Base-by-base conservation (phyloP, 1,140 invertebrate species). In the Ostrea denselamellosa region DNA sequence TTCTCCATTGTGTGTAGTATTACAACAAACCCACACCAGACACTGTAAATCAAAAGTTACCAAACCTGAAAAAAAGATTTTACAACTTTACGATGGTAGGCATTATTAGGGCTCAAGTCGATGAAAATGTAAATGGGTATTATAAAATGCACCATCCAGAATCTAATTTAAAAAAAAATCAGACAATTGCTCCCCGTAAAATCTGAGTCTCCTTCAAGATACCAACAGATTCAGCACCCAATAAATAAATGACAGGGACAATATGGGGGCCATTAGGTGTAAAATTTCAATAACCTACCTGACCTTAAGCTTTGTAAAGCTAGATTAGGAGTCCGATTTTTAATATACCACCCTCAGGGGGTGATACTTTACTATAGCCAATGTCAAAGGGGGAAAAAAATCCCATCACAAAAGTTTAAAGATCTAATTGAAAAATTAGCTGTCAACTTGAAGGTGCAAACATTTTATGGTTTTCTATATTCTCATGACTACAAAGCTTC, bases 371-470 rank as follows among this genome's bases (percentile, higher is more conserved):
- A 17, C 14, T 28, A 17, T 77, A 77, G 68, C 68, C 22, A 77
- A 77, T 77, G 68, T 77, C 68, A 77, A 77, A 77, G 25, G 68
- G 68, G 25, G 9, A 77, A 77, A 77, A 77, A 77, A 28, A 77
- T 77, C 68, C 25, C 12, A 77, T 77, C 68, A 77, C 68, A 77
- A 34, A 77, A 77, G 68, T 77, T 77, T 77, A 77, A 77, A 77
- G 68, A 77, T 77, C 68, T 77, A 77, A 77, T 77, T 77, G 68
- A 77, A 77, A 77, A 77, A 77, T 77, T 25, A 77, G 22, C 68
- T 77, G 68, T 77, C 68, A 77, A 77, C 68, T 77, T 77, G 0
- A 77, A 25, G 68, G 68, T 77, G 68, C 68, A 77, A 77, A 77
- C 22, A 77, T 77, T 77, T 77, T 77, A 77, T 77, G 68, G 10